phyloP scores from a whole-genome alignment of 1,140 invertebrate species.

The Amyelois transitella region DNA sequence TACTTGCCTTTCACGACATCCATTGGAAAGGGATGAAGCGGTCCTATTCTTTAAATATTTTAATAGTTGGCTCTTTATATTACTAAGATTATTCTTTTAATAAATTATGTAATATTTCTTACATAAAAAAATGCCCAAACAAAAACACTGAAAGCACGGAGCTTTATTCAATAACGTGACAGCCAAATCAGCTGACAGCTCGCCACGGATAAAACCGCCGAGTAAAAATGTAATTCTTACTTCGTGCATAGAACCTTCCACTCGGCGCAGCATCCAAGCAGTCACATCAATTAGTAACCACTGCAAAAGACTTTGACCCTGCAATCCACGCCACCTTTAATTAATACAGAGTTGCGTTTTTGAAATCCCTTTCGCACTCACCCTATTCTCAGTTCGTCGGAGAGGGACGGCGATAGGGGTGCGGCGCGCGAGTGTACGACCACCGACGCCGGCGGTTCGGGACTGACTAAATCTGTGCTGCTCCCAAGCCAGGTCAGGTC shows the following conservation, averaged over 20 bases:
- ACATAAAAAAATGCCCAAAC: too few species aligned
- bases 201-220: neutral
- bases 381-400: conserved; percentile 34
- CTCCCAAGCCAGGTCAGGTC: conserved; percentile 35
- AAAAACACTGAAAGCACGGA: too few species aligned
- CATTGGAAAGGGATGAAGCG: too few species aligned
- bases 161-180: too few species aligned
- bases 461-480: conserved; percentile 42
- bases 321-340: conserved; percentile 32
- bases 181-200: too few species aligned
- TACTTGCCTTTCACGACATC: too few species aligned
- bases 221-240: too few species aligned
- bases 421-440: conserved; percentile 15
- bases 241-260: too few species aligned
- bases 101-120: too few species aligned
- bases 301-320: conserved; percentile 45
- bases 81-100: too few species aligned
- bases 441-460: conserved; percentile 30
- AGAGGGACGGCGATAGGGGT: conserved; percentile 29
- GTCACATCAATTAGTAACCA: conserved; percentile 30
- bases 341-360: conserved; percentile 41
- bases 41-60: too few species aligned
- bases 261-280: conserved; percentile 9
- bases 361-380: conserved; percentile 42
- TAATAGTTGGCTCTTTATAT: too few species aligned